These are phyloP conservation scores for Gorsachius magnificus DNA, from an alignment of 2,797 vertebrate genomes.

Conservation along the genomic window DNA sequence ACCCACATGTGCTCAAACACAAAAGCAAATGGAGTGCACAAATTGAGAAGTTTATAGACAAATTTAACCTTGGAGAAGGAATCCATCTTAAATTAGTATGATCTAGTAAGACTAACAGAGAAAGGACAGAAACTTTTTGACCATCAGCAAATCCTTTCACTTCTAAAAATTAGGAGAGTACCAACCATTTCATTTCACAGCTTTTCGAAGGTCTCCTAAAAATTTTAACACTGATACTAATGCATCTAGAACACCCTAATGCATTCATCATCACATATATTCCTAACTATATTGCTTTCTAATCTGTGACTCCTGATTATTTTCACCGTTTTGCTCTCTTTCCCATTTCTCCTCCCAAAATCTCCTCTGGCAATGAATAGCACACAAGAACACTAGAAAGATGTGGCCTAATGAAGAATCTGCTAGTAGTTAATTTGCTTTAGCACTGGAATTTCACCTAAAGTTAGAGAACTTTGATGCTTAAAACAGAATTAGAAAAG, in stretches of 20 bases:
- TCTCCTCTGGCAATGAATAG: neutral
- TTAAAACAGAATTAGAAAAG: neutral
- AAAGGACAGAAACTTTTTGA: neutral
- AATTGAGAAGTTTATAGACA: neutral
- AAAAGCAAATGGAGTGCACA: neutral
- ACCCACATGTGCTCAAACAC: neutral
- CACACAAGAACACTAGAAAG: neutral
- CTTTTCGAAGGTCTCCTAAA: neutral
- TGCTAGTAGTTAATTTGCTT: neutral
- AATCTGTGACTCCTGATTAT: neutral
- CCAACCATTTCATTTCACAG: neutral
- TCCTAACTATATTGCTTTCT: neutral
- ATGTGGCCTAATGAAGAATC: neutral
- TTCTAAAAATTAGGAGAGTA: neutral
- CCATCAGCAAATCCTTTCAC: neutral
- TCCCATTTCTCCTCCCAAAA: neutral
- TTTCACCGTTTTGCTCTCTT: neutral
- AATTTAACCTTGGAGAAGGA: neutral
- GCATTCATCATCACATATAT: neutral
- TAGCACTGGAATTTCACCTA: neutral
- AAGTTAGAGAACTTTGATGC: neutral
- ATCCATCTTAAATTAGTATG: neutral
- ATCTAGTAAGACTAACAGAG: neutral
- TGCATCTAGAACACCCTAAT: neutral
- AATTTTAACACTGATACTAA: neutral